Conservation (phyloP, 2,113 vertebrate genomes). For the Thamnaconus septentrionalis region DNA sequence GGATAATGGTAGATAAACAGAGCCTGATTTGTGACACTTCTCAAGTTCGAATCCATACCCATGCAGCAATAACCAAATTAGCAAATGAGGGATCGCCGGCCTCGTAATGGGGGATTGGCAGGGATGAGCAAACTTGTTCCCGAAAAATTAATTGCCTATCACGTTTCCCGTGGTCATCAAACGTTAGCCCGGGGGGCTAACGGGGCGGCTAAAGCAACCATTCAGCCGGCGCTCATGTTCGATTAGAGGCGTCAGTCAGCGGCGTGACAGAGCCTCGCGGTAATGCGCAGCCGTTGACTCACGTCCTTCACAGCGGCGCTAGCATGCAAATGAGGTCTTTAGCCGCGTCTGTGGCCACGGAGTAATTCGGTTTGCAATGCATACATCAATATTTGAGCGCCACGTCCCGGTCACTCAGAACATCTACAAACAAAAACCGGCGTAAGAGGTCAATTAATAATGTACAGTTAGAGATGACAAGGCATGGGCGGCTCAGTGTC, state of each 20-base stretch:
- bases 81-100: constrained; percentile 60
- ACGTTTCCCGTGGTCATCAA: constrained; percentile 69
- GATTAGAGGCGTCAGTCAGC: constrained; percentile 66
- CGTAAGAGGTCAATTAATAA: constrained; percentile 71
- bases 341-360: constrained; percentile 57
- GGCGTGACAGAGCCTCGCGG: constrained; percentile 50
- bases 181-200: constrained; percentile 22
- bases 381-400: constrained; percentile 76
- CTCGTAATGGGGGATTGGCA: constrained; percentile 68
- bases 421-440: constrained; percentile 45
- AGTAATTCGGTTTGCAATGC: constrained; percentile 73
- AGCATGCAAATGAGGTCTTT: constrained; percentile 75
- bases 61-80: constrained; percentile 74
- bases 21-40: constrained; percentile 64
- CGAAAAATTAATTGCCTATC: constrained; percentile 72
- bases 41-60: constrained; percentile 70
- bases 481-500: constrained; percentile 49
- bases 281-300: constrained; percentile 58
- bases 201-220: constrained; percentile 57
- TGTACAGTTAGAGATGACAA: constrained; percentile 68
- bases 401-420: constrained; percentile 59
- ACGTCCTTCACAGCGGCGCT: constrained; percentile 51
- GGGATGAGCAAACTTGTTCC: constrained; percentile 70
- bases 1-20: constrained; percentile 75
- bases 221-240: constrained; percentile 52